Base-by-base conservation (phyloP, 2,888 invertebrate species). In the Stenodema calcarata region DNA sequence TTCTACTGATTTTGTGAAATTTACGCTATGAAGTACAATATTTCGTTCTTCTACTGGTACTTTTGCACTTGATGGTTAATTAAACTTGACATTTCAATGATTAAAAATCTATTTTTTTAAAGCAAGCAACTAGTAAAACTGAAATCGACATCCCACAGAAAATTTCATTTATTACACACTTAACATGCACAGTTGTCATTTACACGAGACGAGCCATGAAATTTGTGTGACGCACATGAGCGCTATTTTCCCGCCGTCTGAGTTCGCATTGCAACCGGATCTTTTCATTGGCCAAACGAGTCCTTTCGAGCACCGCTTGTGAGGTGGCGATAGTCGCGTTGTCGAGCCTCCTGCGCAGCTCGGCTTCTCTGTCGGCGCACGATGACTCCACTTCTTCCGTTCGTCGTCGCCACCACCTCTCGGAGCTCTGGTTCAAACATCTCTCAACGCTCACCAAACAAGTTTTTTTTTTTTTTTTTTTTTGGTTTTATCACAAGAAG, bases 261-360 rank as follows among this genome's bases (percentile, higher is more conserved):
- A 86, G 80, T 62, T 86, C 86, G 35, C 86, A 86, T 90, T 96
- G 95, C 42, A 95, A 90, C 28, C 93, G 92, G 35, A 94, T 90
- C 89, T 94, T 94, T 75, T 96, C 95, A 88, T 95, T 95, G 85
- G 94, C 93, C 1, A 95, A 92, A 89, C 95, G 94, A 0, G 95
- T 95, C 89, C 95, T 93, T 89, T 96, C 96, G 50, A 95, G 91
- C 0, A 95, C 93, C 0, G 94, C 94, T 90, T 95, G 94, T 0
- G 96, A 96, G 27, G 95, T 94, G 88, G 94, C 93, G n/a, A 96
- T 92, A 0, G 94, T 94, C 0, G 95, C 93, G 88, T 94, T 94
- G 90, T 96, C 95, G 16, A 96, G 87, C 88, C 89, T 89, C 91
- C 85, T 87, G 73, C 89, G 88, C 75, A 90, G 89, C 90, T 90